Conservation (phyloP, 2,797 vertebrate species). For the Coluber constrictor region DNA sequence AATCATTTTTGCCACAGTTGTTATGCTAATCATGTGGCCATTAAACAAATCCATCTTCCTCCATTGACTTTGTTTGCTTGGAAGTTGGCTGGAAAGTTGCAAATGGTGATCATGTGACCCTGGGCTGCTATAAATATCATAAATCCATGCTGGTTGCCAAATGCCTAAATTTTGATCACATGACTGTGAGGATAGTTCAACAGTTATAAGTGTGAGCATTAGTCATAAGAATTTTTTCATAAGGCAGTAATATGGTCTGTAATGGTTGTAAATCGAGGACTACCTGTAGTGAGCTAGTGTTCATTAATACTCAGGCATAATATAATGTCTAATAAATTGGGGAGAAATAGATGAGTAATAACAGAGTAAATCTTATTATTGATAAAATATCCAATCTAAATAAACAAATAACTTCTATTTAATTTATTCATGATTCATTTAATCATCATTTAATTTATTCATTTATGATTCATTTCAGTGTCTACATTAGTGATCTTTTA, state of each 20-base stretch:
- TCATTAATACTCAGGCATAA: neutral
- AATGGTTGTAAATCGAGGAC: neutral
- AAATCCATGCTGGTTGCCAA: neutral
- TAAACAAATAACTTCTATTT: neutral
- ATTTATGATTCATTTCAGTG: neutral
- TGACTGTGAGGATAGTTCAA: neutral
- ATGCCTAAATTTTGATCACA: neutral
- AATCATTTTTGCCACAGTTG: neutral
- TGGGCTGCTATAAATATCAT: neutral
- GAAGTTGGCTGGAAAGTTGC: neutral
- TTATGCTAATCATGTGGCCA: neutral
- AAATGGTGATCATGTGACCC: neutral
- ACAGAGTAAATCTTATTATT: neutral
- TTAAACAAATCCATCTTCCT: neutral
- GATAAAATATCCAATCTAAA: slow-evolving; percentile 20
- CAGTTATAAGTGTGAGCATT: neutral
- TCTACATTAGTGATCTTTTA: neutral
- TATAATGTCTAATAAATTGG: neutral
- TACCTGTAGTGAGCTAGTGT: neutral
- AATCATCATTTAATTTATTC: too few relatives aligned
- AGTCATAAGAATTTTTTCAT: neutral
- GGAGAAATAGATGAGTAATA: neutral
- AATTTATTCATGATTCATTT: too few relatives aligned
- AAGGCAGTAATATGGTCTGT: neutral
- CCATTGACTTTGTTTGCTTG: neutral